A percentile compares a stretch with the other conserved stretches of the same genome.
These are phyloP conservation scores for Corythornis leucogaster DNA, from an alignment of 2,797 vertebrate species.

Conservation along the genomic window DNA sequence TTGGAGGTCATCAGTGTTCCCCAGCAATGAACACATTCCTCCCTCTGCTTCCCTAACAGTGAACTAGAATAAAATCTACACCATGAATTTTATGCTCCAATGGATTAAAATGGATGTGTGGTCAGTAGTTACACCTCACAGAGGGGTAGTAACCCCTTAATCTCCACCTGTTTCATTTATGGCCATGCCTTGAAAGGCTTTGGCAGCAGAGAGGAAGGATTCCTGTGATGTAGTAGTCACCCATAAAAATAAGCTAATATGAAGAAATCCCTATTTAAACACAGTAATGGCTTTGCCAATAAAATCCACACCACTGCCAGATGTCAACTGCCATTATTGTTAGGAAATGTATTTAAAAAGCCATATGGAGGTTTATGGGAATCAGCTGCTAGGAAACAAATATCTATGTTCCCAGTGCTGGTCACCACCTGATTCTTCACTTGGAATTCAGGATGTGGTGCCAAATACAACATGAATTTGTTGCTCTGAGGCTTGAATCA, in stretches of 20 bases:
- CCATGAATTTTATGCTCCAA: neutral
- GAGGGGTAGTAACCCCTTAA: neutral
- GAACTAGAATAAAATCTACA: neutral
- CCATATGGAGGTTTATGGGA: conserved; percentile 29
- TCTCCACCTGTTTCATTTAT: neutral
- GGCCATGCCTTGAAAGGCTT: neutral
- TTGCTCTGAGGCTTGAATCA: neutral
- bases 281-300: neutral
- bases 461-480: neutral
- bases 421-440: neutral
- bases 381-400: conserved; percentile 11
- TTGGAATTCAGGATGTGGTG: neutral
- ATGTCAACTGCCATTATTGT: conserved; percentile 19
- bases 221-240: neutral
- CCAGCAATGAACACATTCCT: neutral
- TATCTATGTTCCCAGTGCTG: neutral
- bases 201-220: neutral
- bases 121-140: neutral
- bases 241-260: neutral
- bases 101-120: neutral
- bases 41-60: neutral
- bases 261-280: neutral
- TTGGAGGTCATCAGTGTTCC: neutral
- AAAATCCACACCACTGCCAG: conserved; percentile 1
- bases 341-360: conserved; percentile 22